Evolutionary conservation across 92 coral and sea anemone species (phyloP).

Genomic region (Parazoanthus darwini): DNA sequence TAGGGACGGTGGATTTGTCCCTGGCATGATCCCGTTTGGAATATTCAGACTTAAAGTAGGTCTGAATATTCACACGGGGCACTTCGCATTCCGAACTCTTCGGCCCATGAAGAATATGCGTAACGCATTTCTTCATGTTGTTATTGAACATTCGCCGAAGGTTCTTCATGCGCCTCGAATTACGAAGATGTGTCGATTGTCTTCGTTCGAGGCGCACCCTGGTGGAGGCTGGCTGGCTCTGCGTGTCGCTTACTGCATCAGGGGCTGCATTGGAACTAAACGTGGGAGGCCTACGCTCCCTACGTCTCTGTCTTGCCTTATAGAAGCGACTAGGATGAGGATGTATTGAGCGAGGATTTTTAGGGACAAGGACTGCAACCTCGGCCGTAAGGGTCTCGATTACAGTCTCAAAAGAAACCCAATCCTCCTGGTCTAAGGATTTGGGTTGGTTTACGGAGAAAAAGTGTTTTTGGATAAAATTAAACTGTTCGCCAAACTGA

Average conservation of each 20-base stretch:
- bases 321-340: not conserved
- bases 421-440: slow-evolving; percentile 10
- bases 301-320: not conserved
- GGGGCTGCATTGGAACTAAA: not conserved
- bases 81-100: not conserved
- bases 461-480: not conserved
- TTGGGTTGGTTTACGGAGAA: not conserved
- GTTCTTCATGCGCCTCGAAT: slow-evolving; percentile 17
- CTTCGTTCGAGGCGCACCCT: not conserved
- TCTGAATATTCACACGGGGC: not conserved
- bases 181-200: not conserved
- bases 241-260: not conserved
- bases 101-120: not conserved
- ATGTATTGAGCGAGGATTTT: not conserved
- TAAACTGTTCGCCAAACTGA: slow-evolving; percentile 2
- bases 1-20: not conserved
- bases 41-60: not conserved
- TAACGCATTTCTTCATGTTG: not conserved
- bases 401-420: not conserved
- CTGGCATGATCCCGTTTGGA: not conserved
- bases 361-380: not conserved
- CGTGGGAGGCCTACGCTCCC: not conserved
- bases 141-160: not conserved
- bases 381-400: not conserved
- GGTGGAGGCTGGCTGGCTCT: not conserved